phyloP scores from a whole-genome alignment of 2,113 vertebrate genomes.

The Elaphurus davidianus region DNA sequence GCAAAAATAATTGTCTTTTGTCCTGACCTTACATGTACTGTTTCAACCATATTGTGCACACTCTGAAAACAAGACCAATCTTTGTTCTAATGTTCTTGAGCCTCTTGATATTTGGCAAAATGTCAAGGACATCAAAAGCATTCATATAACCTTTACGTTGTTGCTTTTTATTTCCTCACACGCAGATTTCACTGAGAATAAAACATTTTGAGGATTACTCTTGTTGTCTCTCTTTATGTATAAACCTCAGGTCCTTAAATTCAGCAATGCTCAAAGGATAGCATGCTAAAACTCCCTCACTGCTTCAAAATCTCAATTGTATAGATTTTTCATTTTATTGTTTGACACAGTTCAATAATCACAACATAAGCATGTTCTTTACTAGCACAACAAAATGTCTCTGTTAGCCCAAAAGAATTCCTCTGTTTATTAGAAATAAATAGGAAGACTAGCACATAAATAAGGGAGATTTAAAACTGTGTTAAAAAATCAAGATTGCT shows the following conservation, averaged over 20 bases:
- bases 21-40: not conserved
- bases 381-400: not conserved
- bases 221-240: not conserved
- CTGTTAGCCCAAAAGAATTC: not conserved
- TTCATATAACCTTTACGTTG: not conserved
- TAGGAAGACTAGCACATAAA: not conserved
- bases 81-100: not conserved
- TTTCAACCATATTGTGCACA: not conserved
- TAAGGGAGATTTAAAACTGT: not conserved
- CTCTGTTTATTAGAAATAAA: not conserved
- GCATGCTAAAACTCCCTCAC: not conserved
- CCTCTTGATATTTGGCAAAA: slow-evolving; percentile 46
- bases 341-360: slow-evolving; percentile 46
- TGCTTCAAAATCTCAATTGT: slow-evolving; percentile 13
- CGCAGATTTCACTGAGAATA: not conserved
- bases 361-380: not conserved
- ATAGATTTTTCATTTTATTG: slow-evolving; percentile 13
- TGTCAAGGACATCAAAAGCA: not conserved
- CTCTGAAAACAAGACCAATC: not conserved
- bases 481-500: not conserved
- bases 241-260: not conserved
- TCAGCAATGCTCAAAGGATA: not conserved
- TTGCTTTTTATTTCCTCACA: not conserved
- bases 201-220: slow-evolving; percentile 22
- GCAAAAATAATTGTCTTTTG: not conserved